phyloP scores from a whole-genome alignment of 64 coral and sea anemone genomes.

The Montipora efflorescens region DNA sequence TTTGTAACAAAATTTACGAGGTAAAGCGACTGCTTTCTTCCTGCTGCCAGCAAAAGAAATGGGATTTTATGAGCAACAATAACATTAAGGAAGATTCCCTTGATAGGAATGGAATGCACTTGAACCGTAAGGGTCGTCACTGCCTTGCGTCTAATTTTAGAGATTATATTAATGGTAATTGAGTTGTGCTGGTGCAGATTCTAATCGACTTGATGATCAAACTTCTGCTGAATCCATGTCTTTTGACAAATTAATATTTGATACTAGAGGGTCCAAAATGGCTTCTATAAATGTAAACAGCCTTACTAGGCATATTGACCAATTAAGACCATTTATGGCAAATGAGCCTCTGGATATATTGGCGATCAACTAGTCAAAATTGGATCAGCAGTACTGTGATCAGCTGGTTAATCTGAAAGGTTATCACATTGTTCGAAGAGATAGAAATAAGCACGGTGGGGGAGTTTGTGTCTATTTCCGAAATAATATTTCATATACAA shows the following conservation, averaged over 20 bases:
- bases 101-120: background rate
- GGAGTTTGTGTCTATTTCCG: no score
- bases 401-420: background rate
- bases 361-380: no score
- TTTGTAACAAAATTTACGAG: no score
- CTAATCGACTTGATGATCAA: no score
- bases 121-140: background rate
- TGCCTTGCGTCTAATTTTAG: background rate
- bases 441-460: background rate
- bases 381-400: no score
- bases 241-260: background rate
- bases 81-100: background rate
- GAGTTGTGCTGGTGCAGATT: background rate
- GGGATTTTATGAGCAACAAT: background rate
- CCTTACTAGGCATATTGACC: no score
- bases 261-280: no score
- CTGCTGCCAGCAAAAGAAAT: background rate
- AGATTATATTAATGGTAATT: background rate
- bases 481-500: no score
- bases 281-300: no score
- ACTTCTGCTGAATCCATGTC: background rate
- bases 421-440: background rate
- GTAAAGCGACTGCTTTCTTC: no score
- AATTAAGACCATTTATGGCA: no score
- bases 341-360: no score